phyloP scores from a whole-genome alignment of 2,113 vertebrate genomes.

The Oreochromis tanganicae region DNA sequence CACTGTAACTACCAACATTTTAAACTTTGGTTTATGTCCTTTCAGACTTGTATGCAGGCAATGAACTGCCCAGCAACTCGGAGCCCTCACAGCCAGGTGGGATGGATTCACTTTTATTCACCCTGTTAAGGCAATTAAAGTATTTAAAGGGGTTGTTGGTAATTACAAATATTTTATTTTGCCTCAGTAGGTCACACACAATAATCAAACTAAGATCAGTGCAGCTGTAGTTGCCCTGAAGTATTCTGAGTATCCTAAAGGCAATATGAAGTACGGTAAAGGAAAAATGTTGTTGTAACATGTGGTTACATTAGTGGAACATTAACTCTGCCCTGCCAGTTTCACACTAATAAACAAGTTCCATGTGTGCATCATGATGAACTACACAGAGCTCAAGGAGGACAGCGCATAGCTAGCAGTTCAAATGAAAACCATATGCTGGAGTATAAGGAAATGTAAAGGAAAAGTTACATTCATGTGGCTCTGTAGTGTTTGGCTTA shows the following conservation, averaged over 20 bases:
- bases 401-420: background rate
- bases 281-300: background rate
- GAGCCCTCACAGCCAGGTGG: constrained; percentile 34
- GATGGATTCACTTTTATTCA: background rate
- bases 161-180: background rate
- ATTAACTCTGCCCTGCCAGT: background rate
- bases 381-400: constrained; percentile 30
- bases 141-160: background rate
- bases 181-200: background rate
- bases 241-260: background rate
- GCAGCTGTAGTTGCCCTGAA: background rate
- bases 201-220: background rate
- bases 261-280: rapidly evolving
- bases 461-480: background rate
- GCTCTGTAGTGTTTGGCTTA: background rate
- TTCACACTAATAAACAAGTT: constrained; percentile 47
- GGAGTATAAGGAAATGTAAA: background rate
- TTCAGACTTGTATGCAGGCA: constrained; percentile 44
- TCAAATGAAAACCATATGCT: constrained; percentile 69
- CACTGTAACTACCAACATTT: background rate
- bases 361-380: constrained; percentile 53
- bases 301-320: background rate
- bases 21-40: background rate
- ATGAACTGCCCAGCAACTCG: background rate
- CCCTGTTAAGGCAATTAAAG: background rate